Conservation (phyloP, 2,797 vertebrate species). For the Anisognathus igniventris region DNA sequence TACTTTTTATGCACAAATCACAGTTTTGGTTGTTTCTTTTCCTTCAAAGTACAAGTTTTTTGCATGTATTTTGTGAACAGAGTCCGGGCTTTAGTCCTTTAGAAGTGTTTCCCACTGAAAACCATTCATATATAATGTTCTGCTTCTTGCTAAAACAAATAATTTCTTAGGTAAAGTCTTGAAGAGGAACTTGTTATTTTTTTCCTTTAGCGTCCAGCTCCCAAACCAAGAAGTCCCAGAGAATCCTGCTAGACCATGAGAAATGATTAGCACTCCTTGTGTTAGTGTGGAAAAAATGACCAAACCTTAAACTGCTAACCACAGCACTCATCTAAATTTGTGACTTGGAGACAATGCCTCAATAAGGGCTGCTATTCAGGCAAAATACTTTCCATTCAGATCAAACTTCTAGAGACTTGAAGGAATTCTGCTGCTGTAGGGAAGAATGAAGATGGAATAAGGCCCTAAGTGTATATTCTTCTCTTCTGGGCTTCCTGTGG, state of each 20-base stretch:
- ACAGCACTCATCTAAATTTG: conserved; percentile 51
- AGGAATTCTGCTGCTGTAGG: conserved; percentile 31
- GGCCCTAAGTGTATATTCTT: conserved; percentile 24
- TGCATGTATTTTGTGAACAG: not conserved
- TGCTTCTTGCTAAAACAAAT: not conserved
- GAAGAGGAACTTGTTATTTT: not conserved
- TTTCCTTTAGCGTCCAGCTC: not conserved
- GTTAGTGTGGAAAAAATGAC: not conserved
- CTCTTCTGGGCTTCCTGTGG: conserved; percentile 23
- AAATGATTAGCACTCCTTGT: not conserved
- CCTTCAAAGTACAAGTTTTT: not conserved
- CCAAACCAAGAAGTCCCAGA: conserved; percentile 17
- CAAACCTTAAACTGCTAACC: conserved; percentile 26
- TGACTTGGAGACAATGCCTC: conserved; percentile 44
- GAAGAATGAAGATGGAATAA: conserved; percentile 52
- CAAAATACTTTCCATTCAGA: conserved; percentile 54
- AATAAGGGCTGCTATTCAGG: conserved; percentile 43
- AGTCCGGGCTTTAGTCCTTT: not conserved
- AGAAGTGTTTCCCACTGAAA: not conserved
- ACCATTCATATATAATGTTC: not conserved
- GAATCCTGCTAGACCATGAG: not conserved
- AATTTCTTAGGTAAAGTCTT: not conserved
- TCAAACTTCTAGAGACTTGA: conserved; percentile 15
- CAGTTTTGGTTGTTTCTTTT: not conserved
- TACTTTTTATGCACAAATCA: not conserved